A percentile compares a stretch with the other conserved stretches of the same genome.
Evolutionary conservation across 2,888 invertebrate species (phyloP).

Genomic region (Laothoe populi): DNA sequence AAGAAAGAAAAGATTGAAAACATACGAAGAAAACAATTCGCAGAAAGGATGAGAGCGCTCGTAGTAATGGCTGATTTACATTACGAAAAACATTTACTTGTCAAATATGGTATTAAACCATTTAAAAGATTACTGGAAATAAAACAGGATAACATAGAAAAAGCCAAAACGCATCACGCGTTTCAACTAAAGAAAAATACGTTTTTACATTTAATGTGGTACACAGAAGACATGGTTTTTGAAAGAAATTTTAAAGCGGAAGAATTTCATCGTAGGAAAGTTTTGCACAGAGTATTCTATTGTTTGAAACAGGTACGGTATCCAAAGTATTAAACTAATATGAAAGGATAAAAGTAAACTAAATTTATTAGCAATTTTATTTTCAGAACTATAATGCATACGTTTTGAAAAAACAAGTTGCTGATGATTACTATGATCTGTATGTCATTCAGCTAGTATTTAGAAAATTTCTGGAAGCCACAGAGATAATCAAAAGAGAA

Average conservation of each 20-base stretch:
- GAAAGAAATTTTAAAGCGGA: slow-evolving; percentile 85
- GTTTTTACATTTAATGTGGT: slow-evolving; percentile 82
- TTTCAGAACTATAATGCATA: slow-evolving; percentile 74
- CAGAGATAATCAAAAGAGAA: slow-evolving; percentile 71
- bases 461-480: slow-evolving; percentile 75
- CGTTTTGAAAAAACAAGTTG: slow-evolving; percentile 87
- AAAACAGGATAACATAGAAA: slow-evolving; percentile 68
- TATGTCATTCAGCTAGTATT: slow-evolving; percentile 83
- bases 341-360: background rate
- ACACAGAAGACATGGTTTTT: slow-evolving; percentile 76
- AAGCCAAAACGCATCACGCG: slow-evolving; percentile 75
- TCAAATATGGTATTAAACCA: slow-evolving; percentile 70
- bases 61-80: slow-evolving; percentile 81
- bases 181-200: slow-evolving; percentile 76
- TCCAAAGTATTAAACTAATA: slow-evolving; percentile 17
- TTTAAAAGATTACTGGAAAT: slow-evolving; percentile 62
- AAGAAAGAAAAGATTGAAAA: slow-evolving; percentile 86
- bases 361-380: slow-evolving; percentile 23
- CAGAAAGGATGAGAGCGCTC: slow-evolving; percentile 72
- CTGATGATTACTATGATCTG: slow-evolving; percentile 89
- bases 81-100: slow-evolving; percentile 70
- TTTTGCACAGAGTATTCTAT: slow-evolving; percentile 72
- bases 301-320: slow-evolving; percentile 76
- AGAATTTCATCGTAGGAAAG: slow-evolving; percentile 76
- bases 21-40: slow-evolving; percentile 84